Evolutionary conservation across 2,113 vertebrate species (phyloP).

Genomic region (Notiomystis cincta): DNA sequence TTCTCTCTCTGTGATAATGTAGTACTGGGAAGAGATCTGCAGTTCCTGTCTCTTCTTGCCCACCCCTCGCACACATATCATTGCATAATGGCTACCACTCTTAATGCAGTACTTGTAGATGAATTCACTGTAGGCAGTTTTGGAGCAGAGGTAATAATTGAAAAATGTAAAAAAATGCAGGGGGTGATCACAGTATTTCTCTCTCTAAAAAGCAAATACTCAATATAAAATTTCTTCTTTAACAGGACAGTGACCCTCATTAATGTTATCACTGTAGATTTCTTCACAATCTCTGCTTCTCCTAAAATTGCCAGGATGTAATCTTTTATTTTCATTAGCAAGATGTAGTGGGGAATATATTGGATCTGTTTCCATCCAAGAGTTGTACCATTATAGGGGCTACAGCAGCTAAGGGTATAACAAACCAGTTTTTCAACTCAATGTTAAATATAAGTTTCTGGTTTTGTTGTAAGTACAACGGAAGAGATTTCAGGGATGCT

Average conservation of each 20-base stretch:
- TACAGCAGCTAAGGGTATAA: not conserved
- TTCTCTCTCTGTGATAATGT: not conserved
- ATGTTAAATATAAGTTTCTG: not conserved
- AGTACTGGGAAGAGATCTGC: not conserved
- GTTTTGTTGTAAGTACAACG: not conserved
- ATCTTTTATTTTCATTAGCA: not conserved
- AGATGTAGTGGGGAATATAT: not conserved
- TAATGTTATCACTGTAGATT: not conserved
- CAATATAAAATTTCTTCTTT: not conserved
- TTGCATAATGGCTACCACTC: not conserved
- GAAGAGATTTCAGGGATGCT: not conserved
- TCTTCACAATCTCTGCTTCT: not conserved
- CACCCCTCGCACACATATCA: not conserved
- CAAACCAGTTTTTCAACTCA: not conserved
- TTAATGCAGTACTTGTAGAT: not conserved
- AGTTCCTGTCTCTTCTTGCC: not conserved
- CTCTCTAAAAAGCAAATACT: not conserved
- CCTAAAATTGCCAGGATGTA: not conserved
- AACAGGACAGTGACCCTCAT: not conserved
- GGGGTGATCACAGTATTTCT: not conserved
- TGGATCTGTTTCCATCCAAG: not conserved
- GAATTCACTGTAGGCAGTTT: not conserved
- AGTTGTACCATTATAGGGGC: not conserved
- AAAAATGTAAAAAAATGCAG: not conserved
- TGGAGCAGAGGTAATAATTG: not conserved